Percentiles rank a stretch among this genome's conserved stretches.
These are phyloP conservation scores for Psephotus haematonotus DNA, from an alignment of 2,113 vertebrate species.

Conservation along the genomic window DNA sequence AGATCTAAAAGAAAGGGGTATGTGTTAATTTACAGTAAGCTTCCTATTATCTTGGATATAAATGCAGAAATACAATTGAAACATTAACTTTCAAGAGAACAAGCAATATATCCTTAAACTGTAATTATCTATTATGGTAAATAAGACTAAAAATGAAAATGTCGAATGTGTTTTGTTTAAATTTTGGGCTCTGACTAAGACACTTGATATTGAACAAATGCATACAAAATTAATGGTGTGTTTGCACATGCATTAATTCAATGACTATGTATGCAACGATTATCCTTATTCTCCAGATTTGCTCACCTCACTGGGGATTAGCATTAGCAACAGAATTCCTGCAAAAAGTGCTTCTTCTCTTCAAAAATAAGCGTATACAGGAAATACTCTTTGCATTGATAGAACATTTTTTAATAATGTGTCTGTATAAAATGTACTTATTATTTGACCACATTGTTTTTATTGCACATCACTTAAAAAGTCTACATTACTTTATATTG, in stretches of 20 bases:
- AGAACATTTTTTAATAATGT: background rate
- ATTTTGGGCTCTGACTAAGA: background rate
- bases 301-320: background rate
- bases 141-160: background rate
- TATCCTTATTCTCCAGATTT: background rate
- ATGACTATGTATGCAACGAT: background rate
- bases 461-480: background rate
- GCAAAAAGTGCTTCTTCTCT: background rate
- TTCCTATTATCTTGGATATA: background rate
- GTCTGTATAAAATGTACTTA: background rate
- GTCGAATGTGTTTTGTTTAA: background rate
- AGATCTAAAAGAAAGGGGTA: slow-evolving; percentile 88
- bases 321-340: background rate
- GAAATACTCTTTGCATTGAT: background rate
- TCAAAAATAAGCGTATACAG: background rate
- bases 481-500: background rate
- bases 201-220: background rate
- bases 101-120: background rate
- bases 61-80: background rate
- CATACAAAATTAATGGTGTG: background rate
- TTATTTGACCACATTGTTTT: background rate
- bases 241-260: background rate
- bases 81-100: background rate
- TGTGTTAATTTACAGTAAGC: background rate
- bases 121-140: background rate